Evolutionary conservation across 1,140 invertebrate species (phyloP), one percentile per base, ranked within the genome.

Genomic region (Acyrthosiphon pisum): DNA sequence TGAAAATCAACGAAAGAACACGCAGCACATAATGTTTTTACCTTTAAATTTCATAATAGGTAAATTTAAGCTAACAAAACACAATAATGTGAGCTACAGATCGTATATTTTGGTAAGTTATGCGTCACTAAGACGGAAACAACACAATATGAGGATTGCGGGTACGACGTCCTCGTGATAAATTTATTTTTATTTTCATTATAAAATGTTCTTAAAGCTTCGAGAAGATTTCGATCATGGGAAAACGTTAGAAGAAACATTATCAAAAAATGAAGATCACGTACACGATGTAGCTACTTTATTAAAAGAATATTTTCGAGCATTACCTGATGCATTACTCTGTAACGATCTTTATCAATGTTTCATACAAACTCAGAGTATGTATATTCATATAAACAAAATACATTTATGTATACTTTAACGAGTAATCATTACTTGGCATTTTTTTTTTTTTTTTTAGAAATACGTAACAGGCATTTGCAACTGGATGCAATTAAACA

Each of bases 281-380:
- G 98, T 98, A 0, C 98, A 99, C 95, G 98, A 99, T 95, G 98
- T 99, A 37, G 98, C 98, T 8, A 98, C 98, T 1, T 95, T 99
- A 41, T 96, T 99, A 2, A 99, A 99, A 95, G 98, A 99, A 95
- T 99, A 97, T 95, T 97, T 99, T 94, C 96, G 98, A 48, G 98
- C 99, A 95, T 95, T 99, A 83, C 98, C 98, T 0, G 98, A 99
- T 95, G 98, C 98, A 8, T 95, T 99, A 37, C 96, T 99, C 2
- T 99, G 98, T 94, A 96, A 97, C 94, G 97, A 98, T 94, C 96
- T 99, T 2, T 99, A 99, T 95, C 96, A 97, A 93, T 97, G 98
- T 60, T 99, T 99, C 95, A 96, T 99, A 88, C 97, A 98, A 94
- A 98, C 98, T 44, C 98, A 98, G 96, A 98, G 98, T 99, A 96